A percentile compares a stretch with the other conserved stretches of the same genome.
phyloP scores from a whole-genome alignment of 2,797 vertebrate species.

The Eptatretus atami region DNA sequence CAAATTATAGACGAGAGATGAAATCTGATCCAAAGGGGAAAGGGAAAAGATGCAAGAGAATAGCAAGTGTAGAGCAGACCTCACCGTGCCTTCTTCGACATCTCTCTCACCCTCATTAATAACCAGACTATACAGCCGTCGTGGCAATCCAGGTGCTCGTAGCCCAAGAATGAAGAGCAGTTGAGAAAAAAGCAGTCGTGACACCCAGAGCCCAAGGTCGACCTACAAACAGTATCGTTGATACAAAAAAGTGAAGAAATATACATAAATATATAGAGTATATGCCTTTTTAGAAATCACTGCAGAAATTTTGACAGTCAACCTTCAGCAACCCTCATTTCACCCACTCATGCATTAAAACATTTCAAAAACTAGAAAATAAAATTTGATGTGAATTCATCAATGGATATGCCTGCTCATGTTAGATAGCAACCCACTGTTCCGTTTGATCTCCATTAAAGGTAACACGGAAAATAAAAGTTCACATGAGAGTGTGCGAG shows the following conservation, averaged over 20 bases:
- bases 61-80: background rate
- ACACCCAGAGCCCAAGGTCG: constrained; percentile 46
- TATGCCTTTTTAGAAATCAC: too few species aligned
- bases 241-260: background rate
- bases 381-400: too few species aligned
- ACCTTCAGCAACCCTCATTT: too few species aligned
- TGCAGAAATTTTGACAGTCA: too few species aligned
- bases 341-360: too few species aligned
- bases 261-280: background rate
- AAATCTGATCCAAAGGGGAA: constrained; percentile 14
- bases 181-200: constrained; percentile 34
- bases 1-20: too few species aligned
- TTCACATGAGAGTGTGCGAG: too few species aligned
- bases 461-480: too few species aligned
- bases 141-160: constrained; percentile 48
- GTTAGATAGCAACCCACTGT: too few species aligned
- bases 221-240: constrained; percentile 18
- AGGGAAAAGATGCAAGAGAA: background rate
- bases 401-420: too few species aligned
- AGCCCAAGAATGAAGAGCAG: constrained; percentile 46
- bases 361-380: too few species aligned
- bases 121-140: constrained; percentile 36
- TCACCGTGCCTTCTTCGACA: constrained; percentile 23
- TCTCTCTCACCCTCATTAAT: constrained; percentile 61
- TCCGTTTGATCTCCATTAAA: too few species aligned